phyloP scores from a whole-genome alignment of 2,888 invertebrate species.

The Hypercompe scribonia region DNA sequence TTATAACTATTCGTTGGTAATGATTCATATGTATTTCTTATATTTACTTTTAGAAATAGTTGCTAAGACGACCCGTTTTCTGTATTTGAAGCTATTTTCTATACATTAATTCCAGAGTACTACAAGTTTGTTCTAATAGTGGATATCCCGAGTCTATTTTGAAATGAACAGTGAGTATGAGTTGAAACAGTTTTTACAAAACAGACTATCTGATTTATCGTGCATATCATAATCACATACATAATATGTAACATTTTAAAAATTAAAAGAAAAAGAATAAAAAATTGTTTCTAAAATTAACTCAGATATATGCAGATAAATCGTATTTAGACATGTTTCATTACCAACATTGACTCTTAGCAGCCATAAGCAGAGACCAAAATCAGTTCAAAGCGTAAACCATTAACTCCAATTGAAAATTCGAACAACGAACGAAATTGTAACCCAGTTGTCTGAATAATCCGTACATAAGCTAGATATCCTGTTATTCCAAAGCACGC shows the following conservation, averaged over 20 bases:
- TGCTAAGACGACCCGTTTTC: constrained; percentile 28
- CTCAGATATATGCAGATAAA: constrained; percentile 26
- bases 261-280: constrained; percentile 18
- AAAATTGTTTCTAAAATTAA: constrained; percentile 22
- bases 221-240: neutral
- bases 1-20: neutral
- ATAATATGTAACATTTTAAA: neutral
- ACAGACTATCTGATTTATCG: constrained; percentile 29
- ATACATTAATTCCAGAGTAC: constrained; percentile 23
- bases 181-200: constrained; percentile 35
- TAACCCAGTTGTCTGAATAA: constrained; percentile 63
- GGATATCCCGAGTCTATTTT: constrained; percentile 28
- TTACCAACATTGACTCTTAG: constrained; percentile 15
- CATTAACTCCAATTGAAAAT: constrained; percentile 52
- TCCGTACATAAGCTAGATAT: constrained; percentile 64
- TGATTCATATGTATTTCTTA: constrained; percentile 26
- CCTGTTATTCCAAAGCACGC: constrained; percentile 58
- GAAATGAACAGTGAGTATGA: constrained; percentile 21
- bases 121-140: constrained; percentile 16
- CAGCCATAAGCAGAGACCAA: constrained; percentile 17
- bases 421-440: constrained; percentile 59
- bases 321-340: constrained; percentile 10
- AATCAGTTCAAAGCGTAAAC: constrained; percentile 32
- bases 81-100: constrained; percentile 26
- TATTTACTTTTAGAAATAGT: constrained; percentile 15